These are phyloP conservation scores for Euleptes europaea DNA, from an alignment of 2,113 vertebrate genomes.

Conservation along the genomic window DNA sequence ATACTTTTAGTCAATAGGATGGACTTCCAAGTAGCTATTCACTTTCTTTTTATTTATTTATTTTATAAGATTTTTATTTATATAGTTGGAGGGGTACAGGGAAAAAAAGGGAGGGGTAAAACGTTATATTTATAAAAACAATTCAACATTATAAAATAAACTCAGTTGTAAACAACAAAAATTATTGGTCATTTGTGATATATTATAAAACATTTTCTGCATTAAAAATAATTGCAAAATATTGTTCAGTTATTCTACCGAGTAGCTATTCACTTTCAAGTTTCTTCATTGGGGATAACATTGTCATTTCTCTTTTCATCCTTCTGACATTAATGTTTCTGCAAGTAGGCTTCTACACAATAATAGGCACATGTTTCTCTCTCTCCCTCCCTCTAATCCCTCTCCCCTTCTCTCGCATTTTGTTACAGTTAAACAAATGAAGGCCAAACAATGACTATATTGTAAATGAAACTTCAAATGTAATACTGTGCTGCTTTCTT, in stretches of 20 bases:
- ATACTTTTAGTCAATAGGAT: slow-evolving; percentile 29
- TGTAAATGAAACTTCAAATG: neutral
- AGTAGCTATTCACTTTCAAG: slow-evolving; percentile 23
- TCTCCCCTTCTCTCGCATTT: neutral
- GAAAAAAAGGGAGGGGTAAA: too few relatives aligned
- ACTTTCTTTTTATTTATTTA: too few relatives aligned
- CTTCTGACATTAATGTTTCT: slow-evolving; percentile 12
- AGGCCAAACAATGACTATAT: neutral
- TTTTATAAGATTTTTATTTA: too few relatives aligned
- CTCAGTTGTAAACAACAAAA: too few relatives aligned
- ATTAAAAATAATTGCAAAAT: too few relatives aligned
- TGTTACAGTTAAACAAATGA: neutral
- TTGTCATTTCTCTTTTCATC: neutral
- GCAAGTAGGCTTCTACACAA: slow-evolving; percentile 23
- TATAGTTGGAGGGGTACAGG: too few relatives aligned
- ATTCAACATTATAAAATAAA: too few relatives aligned
- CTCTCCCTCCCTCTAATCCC: too few relatives aligned
- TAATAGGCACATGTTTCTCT: neutral
- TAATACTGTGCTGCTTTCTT: neutral
- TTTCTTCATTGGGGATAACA: slow-evolving; percentile 30
- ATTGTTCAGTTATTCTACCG: too few relatives aligned
- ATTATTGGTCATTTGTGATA: too few relatives aligned
- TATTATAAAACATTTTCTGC: too few relatives aligned
- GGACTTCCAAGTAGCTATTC: slow-evolving; percentile 10
- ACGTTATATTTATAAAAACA: too few relatives aligned